Conservation (phyloP, 2,113 vertebrate genomes). For the Lipophrys pholis region DNA sequence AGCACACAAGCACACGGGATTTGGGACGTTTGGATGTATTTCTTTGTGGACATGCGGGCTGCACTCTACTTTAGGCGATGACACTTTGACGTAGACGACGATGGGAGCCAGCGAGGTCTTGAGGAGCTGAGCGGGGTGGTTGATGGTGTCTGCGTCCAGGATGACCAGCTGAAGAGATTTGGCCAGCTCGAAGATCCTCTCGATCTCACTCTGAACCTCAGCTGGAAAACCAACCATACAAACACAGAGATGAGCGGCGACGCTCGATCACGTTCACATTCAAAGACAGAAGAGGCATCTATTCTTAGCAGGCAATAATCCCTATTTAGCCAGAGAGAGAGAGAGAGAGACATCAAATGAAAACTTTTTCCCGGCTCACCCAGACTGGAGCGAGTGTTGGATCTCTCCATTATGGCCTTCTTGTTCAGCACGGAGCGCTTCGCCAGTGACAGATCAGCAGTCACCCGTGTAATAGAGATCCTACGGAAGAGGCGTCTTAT, state of each 20-base stretch:
- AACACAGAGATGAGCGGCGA: not conserved
- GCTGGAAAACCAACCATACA: constrained; percentile 77
- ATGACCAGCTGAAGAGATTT: constrained; percentile 96
- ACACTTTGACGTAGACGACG: constrained; percentile 97
- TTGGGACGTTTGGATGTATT: too few relatives aligned
- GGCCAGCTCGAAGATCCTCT: constrained; percentile 97
- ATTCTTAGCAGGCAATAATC: constrained; percentile 49
- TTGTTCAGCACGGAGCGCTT: constrained; percentile 98
- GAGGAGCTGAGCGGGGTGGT: constrained; percentile 94
- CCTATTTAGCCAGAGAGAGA: constrained; percentile 40
- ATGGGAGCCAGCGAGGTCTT: constrained; percentile 98
- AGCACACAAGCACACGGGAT: too few relatives aligned
- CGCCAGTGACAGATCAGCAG: constrained; percentile 95
- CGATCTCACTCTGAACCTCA: constrained; percentile 97
- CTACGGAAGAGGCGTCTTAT: constrained; percentile 77
- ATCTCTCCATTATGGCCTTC: constrained; percentile 95
- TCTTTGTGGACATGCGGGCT: not conserved
- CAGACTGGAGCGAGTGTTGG: constrained; percentile 93
- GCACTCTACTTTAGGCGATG: constrained; percentile 91
- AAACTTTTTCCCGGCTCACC: constrained; percentile 82
- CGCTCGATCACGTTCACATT: too few relatives aligned
- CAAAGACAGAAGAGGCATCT: constrained; percentile 29
- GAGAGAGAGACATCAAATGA: constrained; percentile 25
- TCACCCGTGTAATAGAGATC: constrained; percentile 97
- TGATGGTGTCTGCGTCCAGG: constrained; percentile 97